Conservation (phyloP, 2,113 vertebrate species). For the Muscicapa adusta region DNA sequence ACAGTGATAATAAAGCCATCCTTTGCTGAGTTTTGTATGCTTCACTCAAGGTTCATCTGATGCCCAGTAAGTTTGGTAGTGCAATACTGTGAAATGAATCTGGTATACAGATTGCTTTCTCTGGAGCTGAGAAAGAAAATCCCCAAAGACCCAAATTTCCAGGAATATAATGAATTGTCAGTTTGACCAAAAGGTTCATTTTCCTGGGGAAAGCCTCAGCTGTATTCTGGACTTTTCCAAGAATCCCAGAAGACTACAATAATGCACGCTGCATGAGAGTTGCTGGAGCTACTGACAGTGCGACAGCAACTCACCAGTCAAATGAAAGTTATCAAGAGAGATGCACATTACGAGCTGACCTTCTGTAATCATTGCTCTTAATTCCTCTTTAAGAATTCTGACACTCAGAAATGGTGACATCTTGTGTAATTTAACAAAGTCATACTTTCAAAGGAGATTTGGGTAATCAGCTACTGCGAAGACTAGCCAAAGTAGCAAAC, state of each 20-base stretch:
- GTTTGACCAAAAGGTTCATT: neutral
- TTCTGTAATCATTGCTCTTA: neutral
- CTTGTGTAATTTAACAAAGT: neutral
- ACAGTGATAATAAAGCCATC: neutral
- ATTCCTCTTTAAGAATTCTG: neutral
- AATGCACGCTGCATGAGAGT: neutral
- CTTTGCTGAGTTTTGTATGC: neutral
- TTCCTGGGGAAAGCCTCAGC: neutral
- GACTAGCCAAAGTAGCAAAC: neutral
- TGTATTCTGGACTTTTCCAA: neutral
- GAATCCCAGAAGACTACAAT: neutral
- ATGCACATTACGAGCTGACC: neutral
- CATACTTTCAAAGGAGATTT: neutral
- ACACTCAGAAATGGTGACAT: neutral
- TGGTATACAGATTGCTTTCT: neutral
- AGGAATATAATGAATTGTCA: neutral
- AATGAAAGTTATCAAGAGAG: neutral
- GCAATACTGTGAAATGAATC: neutral
- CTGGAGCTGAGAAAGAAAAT: neutral
- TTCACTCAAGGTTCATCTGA: neutral
- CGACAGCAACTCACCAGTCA: neutral
- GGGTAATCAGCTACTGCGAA: neutral
- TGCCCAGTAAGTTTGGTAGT: neutral
- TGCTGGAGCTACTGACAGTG: neutral
- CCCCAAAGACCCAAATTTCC: neutral